Base-by-base conservation (phyloP, 2,888 invertebrate genomes). In the Erannis defoliaria region DNA sequence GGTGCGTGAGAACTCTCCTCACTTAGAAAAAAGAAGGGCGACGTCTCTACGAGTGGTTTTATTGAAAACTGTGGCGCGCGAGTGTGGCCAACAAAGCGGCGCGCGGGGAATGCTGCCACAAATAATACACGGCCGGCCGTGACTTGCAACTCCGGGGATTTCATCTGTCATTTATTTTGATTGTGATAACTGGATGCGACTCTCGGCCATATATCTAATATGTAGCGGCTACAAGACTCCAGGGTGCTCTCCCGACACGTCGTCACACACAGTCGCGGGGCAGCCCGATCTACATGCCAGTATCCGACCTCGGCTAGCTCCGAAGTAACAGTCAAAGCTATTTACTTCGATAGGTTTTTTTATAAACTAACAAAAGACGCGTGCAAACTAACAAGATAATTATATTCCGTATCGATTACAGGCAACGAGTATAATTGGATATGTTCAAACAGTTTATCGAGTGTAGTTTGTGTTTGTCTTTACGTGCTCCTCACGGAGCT, bases 101-200 rank as follows among this genome's bases (percentile, higher is more conserved):
- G 81, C 81, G 81, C 81, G 78, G 82, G 78, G 85, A 88, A 85
- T 84, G 86, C 85, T 84, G 81, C 80, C 77, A 78, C 77, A 82
- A 73, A 89, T 88, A 82, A 84, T 80, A 79, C 70, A 64, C 72
- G 74, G 67, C 69, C 63, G 71, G 76, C 78, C 81, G 79, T 93
- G 93, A 93, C 93, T 93, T 93, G 93, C 93, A 87, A 84, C 80
- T 83, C 77, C 78, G 80, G 75, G 81, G 82, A 88, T 91, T 91
- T 88, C 93, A 93, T 93, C 89, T 93, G 93, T 93, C 93, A 93
- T 93, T 92, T 93, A 92, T 93, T 93, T 92, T 93, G 93, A 93
- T 93, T 93, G 91, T 91, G 89, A 87, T 92, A 90, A 91, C 86
- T 78, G 81, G 75, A 75, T 69, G 75, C 70, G 75, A 75, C 70